Percentiles rank a stretch among this genome's conserved stretches.
These are phyloP conservation scores for Leptogaster cylindrica DNA, from an alignment of 2,888 invertebrate species.

Conservation along the genomic window DNA sequence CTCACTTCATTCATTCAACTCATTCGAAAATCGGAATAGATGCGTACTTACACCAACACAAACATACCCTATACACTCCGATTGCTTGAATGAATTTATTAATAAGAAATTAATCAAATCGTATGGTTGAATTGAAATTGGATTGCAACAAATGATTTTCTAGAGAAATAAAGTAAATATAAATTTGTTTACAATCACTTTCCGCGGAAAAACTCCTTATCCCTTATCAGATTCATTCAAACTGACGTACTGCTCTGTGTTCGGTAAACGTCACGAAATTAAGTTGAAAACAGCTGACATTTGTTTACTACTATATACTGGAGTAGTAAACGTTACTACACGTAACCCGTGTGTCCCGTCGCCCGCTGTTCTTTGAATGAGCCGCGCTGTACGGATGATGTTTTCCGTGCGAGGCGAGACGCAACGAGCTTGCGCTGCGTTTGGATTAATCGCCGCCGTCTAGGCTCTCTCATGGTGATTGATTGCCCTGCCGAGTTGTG, in stretches of 20 bases:
- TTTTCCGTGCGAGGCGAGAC: no score
- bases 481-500: background rate
- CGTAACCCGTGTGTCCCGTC: background rate
- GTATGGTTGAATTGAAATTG: no score
- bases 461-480: background rate
- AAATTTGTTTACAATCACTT: no score
- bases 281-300: constrained; percentile 30
- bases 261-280: no score
- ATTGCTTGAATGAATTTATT: no score
- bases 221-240: no score
- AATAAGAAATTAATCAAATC: no score
- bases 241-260: no score
- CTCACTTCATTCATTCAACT: constrained; percentile 23
- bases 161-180: no score
- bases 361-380: background rate
- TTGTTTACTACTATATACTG: constrained; percentile 34
- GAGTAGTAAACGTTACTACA: constrained; percentile 9
- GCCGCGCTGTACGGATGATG: background rate
- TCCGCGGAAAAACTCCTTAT: no score
- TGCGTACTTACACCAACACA: constrained; percentile 6
- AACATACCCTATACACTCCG: background rate
- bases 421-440: background rate
- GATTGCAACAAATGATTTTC: no score
- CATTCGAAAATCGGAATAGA: constrained; percentile 7
- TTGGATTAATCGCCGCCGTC: background rate